Evolutionary conservation across 2,113 vertebrate species (phyloP), one percentile per base, ranked within the genome.

Genomic region (Chaetops frenatus): DNA sequence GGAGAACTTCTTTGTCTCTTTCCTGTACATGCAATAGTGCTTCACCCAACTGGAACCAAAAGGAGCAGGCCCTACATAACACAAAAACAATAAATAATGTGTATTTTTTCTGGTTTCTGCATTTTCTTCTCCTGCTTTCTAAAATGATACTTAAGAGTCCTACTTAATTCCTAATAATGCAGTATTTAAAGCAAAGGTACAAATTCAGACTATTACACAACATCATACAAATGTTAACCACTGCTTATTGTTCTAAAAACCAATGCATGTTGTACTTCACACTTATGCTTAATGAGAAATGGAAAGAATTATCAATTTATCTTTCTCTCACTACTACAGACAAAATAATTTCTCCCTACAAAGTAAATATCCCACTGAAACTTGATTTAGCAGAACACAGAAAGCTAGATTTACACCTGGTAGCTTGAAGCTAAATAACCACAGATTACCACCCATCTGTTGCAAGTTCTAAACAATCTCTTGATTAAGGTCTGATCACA

Each of bases 1-100:
- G 94, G 98, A 98, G 84, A 99, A 98, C 64, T 98, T 98, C 96
- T 99, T 99, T 92, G 99, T 98, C n/a, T 99, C 98, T 86, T 99
- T 99, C 79, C 98, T 98, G 61, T 99, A 99, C 7, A 98, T 99
- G 96, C 98, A 99, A 95, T 99, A 99, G 92, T 99, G 99, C 95
- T 99, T 99, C 74, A 99, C 99, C 99, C 99, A 99, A 38, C 98
- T 99, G 93, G 99, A 99, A 81, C 99, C 99, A 90, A 99, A 99
- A 3, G 99, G 99, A 82, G 99, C 99, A 19, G 99, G 99, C 73
- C 99, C 99, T 99, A 80, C 36, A 95, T 53, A 42, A 92, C 77
- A 90, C 4, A 38, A 38, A 56, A 96, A 9, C 54, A 58, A 67
- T 47, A 65, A 62, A 15, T 1, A n/a, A 11, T 10, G 74, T 5